Percentiles rank a stretch among this genome's conserved stretches.
Evolutionary conservation across 2,797 vertebrate species (phyloP).

Genomic region (Vultur gryphus): DNA sequence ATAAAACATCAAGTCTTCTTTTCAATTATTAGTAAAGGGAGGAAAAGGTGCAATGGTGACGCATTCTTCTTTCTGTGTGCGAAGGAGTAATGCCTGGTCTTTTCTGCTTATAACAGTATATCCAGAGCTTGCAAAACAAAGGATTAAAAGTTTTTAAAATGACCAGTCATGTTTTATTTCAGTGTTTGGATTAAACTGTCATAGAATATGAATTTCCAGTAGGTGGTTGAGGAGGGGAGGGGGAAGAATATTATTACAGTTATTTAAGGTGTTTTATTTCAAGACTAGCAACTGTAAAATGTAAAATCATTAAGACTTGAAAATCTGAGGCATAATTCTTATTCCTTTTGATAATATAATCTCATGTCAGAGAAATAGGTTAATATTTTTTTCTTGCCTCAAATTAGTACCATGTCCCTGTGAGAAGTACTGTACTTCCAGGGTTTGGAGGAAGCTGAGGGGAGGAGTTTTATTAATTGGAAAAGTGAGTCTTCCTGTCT

Average conservation of each 20-base stretch:
- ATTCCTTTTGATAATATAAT: not conserved
- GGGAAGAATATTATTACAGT: fast-evolving
- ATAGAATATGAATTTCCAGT: not conserved
- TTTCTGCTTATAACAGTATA: not conserved
- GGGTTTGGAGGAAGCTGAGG: not conserved
- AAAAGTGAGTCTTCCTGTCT: not conserved
- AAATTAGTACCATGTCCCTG: not conserved
- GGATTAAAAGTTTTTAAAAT: not conserved
- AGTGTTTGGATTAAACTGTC: not conserved
- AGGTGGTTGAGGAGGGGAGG: not conserved
- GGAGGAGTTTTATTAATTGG: not conserved
- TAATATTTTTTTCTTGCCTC: not conserved
- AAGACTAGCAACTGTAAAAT: not conserved
- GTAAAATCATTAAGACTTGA: not conserved
- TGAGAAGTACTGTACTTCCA: not conserved
- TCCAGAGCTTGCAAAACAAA: not conserved
- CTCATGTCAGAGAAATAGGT: not conserved
- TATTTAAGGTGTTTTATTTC: not conserved
- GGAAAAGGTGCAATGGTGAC: not conserved
- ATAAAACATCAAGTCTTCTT: not conserved
- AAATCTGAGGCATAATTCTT: not conserved
- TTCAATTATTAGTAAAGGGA: not conserved
- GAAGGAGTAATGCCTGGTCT: not conserved
- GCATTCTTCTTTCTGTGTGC: not conserved
- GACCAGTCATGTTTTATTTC: not conserved